Base-by-base conservation (phyloP, 2,888 invertebrate genomes). In the Ochropacha duplaris region DNA sequence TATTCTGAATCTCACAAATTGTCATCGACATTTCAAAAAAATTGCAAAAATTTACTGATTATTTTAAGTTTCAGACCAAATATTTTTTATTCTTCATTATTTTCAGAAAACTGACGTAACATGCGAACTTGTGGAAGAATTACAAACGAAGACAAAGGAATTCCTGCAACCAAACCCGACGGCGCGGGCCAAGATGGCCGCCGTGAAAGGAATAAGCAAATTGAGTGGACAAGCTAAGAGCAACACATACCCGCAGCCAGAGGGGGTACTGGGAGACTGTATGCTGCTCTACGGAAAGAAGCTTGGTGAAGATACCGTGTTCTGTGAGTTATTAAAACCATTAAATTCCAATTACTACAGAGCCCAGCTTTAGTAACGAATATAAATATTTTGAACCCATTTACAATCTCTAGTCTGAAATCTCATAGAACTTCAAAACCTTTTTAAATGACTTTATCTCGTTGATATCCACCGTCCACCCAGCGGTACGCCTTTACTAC, bases 91-190 rank as follows among this genome's bases (percentile, higher is more conserved):
- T 36, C 2, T n/a, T 4, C 4, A 34, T 58, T 55, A 34, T 55
- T 86, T 85, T 44, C 89, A 99, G 98, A 99, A 99, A 96, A 98
- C 99, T 72, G 99, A 99, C 90, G 97, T 99, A 59, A 99, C 99
- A 65, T 97, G 97, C 79, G 99, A 99, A 88, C 92, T 99, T 79
- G 98, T 99, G 39, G 99, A 99, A 86, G 99, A 99, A 80, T 92
- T 99, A 71, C 98, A 99, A 88, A 92, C 96, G 72, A 99, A 99
- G 94, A 99, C 99, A 59, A 99, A 99, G 94, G 99, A 99, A 93
- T 99, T 98, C 88, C 95, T 99, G 50, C 99, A 99, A 87, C 99
- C 99, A 56, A 99, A 99, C 94, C 99, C 99, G 58, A 99, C 97
- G 63, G 98, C 98, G 16, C 94, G 98, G 59, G 98, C 98, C 49